Evolutionary conservation across 2,888 invertebrate genomes (phyloP).

Genomic region (Gymnocheta viridis): DNA sequence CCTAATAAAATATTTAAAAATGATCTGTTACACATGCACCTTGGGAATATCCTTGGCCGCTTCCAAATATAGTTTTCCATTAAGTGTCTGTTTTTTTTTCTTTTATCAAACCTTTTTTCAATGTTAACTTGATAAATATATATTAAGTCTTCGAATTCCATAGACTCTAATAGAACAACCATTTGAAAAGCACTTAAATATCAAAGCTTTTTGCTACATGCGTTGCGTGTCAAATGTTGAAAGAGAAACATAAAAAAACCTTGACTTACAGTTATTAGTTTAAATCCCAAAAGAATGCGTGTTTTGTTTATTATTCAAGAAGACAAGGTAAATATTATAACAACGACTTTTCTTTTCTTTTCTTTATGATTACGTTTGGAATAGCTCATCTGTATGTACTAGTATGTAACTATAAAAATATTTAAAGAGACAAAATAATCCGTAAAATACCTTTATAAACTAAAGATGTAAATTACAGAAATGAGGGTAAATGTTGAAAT

Average conservation of each 20-base stretch:
- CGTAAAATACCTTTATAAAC: background rate
- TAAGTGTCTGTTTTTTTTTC: background rate
- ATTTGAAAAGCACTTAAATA: background rate
- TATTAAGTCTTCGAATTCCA: background rate
- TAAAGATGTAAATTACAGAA: too few relatives aligned
- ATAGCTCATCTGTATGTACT: too few relatives aligned
- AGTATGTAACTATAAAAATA: background rate
- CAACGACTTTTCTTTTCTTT: too few relatives aligned
- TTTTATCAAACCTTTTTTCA: background rate
- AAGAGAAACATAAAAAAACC: conserved; percentile 10
- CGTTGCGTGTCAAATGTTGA: conserved; percentile 20
- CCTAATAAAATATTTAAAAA: background rate
- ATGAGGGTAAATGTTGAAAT: too few relatives aligned
- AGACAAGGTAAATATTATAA: background rate
- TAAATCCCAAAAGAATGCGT: conserved; percentile 23
- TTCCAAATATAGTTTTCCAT: background rate
- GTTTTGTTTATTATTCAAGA: conserved; percentile 1
- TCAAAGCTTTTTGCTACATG: background rate
- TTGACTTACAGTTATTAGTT: conserved; percentile 33
- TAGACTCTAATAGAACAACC: background rate
- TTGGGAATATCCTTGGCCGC: conserved; percentile 6
- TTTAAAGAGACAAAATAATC: background rate
- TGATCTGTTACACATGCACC: background rate
- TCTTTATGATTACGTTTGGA: too few relatives aligned
- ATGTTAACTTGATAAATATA: background rate